Evolutionary conservation across 2,888 invertebrate genomes (phyloP).

Genomic region (Synanthedon formicaeformis): DNA sequence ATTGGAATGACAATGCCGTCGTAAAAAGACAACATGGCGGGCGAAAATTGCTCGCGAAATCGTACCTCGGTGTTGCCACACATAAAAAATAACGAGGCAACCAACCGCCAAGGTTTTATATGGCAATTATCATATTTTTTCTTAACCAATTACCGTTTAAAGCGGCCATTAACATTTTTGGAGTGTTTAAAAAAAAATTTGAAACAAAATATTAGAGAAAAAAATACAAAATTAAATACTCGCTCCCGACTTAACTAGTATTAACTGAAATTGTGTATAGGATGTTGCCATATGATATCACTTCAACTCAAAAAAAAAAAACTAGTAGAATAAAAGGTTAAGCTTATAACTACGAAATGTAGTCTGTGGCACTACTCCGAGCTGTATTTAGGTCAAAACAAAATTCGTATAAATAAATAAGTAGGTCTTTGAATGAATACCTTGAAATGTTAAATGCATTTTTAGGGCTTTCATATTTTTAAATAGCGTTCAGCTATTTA

Average conservation of each 20-base stretch:
- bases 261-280: background rate
- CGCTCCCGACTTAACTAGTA: too few relatives aligned
- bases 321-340: background rate
- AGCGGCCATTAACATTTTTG: conserved; percentile 39
- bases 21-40: conserved; percentile 32
- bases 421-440: too few relatives aligned
- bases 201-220: background rate
- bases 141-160: conserved; percentile 47
- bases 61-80: conserved; percentile 35
- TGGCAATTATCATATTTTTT: conserved; percentile 58
- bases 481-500: too few relatives aligned
- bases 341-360: too few relatives aligned
- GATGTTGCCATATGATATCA: too few relatives aligned
- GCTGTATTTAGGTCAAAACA: too few relatives aligned
- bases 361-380: too few relatives aligned
- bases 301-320: too few relatives aligned
- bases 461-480: too few relatives aligned
- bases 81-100: conserved; percentile 42
- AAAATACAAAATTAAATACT: background rate
- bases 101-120: conserved; percentile 46
- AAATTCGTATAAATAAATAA: too few relatives aligned
- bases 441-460: too few relatives aligned
- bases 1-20: conserved; percentile 1
- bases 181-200: conserved; percentile 7
- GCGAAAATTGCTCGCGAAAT: conserved; percentile 33